Conservation (phyloP, 2,888 invertebrate genomes). For the Phyllotreta cruciferae region DNA sequence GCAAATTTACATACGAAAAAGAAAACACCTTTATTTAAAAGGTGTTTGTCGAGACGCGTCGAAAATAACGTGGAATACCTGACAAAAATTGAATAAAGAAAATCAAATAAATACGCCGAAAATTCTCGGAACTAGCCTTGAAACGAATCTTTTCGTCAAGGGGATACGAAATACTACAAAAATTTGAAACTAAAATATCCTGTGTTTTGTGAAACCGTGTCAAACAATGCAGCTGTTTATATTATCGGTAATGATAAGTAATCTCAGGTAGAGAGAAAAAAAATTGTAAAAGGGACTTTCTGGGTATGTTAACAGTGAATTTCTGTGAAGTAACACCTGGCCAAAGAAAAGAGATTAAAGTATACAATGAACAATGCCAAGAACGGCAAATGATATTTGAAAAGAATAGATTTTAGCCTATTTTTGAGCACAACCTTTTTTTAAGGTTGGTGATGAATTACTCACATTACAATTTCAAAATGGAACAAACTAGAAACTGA, state of each 20-base stretch:
- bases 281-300: constrained; percentile 40
- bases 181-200: constrained; percentile 45
- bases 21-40: constrained; percentile 6
- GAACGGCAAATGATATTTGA: constrained; percentile 37
- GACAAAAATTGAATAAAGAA: constrained; percentile 7
- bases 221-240: constrained; percentile 55
- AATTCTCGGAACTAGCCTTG: constrained; percentile 39
- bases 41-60: constrained; percentile 10
- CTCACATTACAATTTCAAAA: constrained; percentile 17
- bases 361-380: constrained; percentile 43
- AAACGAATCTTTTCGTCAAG: constrained; percentile 25
- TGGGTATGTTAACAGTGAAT: constrained; percentile 45
- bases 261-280: constrained; percentile 52
- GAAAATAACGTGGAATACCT: constrained; percentile 3
- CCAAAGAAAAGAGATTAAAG: constrained; percentile 39
- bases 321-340: constrained; percentile 48
- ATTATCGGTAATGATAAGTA: constrained; percentile 53
- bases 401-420: constrained; percentile 32
- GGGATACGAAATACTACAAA: constrained; percentile 31
- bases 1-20: no score
- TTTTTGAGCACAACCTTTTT: constrained; percentile 27
- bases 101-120: constrained; percentile 29
- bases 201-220: constrained; percentile 49
- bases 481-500: no score
- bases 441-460: constrained; percentile 30